A percentile compares a stretch with the other conserved stretches of the same genome.
Evolutionary conservation across 2,888 invertebrate species (phyloP).

Genomic region (Brachyopa scutellaris): DNA sequence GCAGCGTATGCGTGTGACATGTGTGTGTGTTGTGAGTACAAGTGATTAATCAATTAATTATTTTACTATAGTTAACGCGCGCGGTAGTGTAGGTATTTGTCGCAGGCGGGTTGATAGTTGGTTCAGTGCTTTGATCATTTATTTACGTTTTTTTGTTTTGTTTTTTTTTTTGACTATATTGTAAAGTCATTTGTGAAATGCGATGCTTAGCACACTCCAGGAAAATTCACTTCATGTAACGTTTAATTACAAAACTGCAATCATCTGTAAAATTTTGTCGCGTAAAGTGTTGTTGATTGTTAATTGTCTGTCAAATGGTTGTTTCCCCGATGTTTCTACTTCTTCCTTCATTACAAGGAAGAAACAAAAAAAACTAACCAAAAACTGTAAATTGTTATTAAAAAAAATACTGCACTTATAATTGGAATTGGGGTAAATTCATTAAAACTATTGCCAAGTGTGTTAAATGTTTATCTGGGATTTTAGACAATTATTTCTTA

Average conservation of each 20-base stretch:
- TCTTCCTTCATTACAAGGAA: background rate
- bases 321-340: background rate
- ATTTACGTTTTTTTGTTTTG: background rate
- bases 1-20: too few species aligned
- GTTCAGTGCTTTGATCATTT: too few species aligned
- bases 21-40: background rate
- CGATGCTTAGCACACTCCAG: conserved; percentile 18
- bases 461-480: background rate
- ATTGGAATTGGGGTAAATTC: conserved; percentile 28
- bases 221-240: conserved; percentile 22
- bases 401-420: conserved; percentile 15
- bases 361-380: conserved; percentile 5
- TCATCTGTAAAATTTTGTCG: background rate
- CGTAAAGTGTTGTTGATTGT: background rate
- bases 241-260: background rate
- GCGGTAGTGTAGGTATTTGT: background rate
- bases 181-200: conserved; percentile 23
- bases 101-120: conserved; percentile 1
- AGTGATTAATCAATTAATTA: background rate
- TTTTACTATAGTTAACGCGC: background rate
- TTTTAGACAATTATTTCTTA: background rate
- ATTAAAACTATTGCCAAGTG: background rate
- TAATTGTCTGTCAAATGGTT: conserved; percentile 5
- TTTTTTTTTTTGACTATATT: background rate
- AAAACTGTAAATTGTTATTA: conserved; percentile 16